A percentile compares a stretch with the other conserved stretches of the same genome.
Evolutionary conservation across 2,888 invertebrate genomes (phyloP).

Genomic region (Serripes groenlandicus): DNA sequence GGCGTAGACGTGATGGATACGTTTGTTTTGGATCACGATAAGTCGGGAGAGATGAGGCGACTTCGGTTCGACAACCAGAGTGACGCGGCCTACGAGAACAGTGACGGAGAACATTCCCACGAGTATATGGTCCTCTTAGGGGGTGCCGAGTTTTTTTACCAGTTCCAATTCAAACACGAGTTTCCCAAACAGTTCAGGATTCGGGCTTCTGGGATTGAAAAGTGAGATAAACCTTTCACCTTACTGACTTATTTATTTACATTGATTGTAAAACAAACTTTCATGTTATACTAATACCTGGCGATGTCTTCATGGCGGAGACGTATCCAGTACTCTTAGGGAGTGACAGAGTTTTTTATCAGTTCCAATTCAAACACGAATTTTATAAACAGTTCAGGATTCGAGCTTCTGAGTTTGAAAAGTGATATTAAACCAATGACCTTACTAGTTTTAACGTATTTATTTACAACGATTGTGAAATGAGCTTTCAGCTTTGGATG

Average conservation of each 20-base stretch:
- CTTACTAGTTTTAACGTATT: too few relatives aligned
- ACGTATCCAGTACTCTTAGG: conserved; percentile 43
- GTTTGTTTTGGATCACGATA: conserved; percentile 24
- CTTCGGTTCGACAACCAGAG: conserved; percentile 18
- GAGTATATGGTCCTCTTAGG: conserved; percentile 46
- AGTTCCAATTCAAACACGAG: conserved; percentile 38
- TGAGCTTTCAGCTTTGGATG: too few relatives aligned
- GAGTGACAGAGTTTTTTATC: conserved; percentile 40
- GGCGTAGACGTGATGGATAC: conserved; percentile 11
- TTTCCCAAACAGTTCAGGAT: conserved; percentile 35
- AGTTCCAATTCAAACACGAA: conserved; percentile 38
- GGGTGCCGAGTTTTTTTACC: conserved; percentile 41
- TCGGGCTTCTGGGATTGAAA: conserved; percentile 27
- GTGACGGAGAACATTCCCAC: background rate
- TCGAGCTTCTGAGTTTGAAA: conserved; percentile 25
- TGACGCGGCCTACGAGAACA: conserved; percentile 47
- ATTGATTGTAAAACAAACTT: too few relatives aligned
- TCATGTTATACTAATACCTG: too few relatives aligned
- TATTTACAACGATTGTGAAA: too few relatives aligned
- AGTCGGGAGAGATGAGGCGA: conserved; percentile 33
- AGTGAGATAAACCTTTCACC: conserved; percentile 14
- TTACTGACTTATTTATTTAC: background rate
- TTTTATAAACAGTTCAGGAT: conserved; percentile 33
- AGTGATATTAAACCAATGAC: too few relatives aligned
- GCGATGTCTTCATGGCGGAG: too few relatives aligned